Evolutionary conservation across 2,113 vertebrate species (phyloP), one percentile per base, ranked within the genome.

Genomic region (Sceloporus undulatus): DNA sequence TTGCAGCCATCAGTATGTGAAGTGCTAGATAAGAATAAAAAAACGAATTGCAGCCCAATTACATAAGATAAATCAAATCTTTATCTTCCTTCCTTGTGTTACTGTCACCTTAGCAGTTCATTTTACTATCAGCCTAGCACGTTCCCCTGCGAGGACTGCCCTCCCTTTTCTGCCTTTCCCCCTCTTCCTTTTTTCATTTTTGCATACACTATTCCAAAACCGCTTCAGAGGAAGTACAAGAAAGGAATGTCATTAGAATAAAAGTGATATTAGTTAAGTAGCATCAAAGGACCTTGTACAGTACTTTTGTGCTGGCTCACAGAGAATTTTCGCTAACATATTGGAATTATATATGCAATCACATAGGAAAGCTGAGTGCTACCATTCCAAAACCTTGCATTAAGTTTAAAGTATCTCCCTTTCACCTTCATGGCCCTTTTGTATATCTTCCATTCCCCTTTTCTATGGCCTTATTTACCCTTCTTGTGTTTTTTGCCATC

Each of bases 51-150:
- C 82, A 85, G 29, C 13, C 85, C 88, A 91, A 59, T 59, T 92
- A 77, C 59, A 88, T 48, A 14, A 27, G 94, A 92, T 75, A 93
- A 94, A 94, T 88, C 83, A 89, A 87, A 89, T 90, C 34, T 90
- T 93, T 86, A 86, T 93, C 91, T 84, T 85, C 38, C 54, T 83
- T 91, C 81, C 88, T 54, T 85, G 75, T 85, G 91, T 91, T 62
- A 73, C 74, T 92, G 89, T 59, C 88, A 73, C 85, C 52, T 89
- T 88, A 78, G 74, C 90, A 75, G 86, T 92, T 92, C 71, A 86
- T 92, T 84, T 91, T 86, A 94, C 86, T 1, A 0, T 68, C 65
- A 40, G 54, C 70, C 21, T 7, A 87, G 54, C 5, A 42, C 0
- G 23, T 2, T 29, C 2, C 1, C 84, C 66, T 75, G 68, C 8